Evolutionary conservation across 2,888 invertebrate genomes (phyloP).

Genomic region (Luperina nickerlii): DNA sequence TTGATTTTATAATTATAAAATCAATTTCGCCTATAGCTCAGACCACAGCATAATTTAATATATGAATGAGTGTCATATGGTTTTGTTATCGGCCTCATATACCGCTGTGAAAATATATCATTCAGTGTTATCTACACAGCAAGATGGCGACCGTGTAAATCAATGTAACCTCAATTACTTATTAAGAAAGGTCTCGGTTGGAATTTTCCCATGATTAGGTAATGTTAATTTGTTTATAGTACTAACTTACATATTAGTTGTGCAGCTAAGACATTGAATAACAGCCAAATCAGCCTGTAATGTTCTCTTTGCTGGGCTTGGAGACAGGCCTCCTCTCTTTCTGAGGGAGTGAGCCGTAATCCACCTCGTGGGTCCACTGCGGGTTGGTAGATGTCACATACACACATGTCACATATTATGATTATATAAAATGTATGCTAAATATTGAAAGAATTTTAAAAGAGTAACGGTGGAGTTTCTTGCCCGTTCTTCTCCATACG

Average conservation of each 20-base stretch:
- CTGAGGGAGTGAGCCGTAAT: background rate
- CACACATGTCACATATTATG: too few relatives aligned
- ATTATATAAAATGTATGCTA: too few relatives aligned
- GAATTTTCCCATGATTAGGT: slow-evolving; percentile 84
- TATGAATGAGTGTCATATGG: slow-evolving; percentile 77
- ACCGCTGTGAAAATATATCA: slow-evolving; percentile 82
- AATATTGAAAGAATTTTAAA: too few relatives aligned
- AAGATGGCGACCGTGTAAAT: slow-evolving; percentile 86
- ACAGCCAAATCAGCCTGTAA: background rate
- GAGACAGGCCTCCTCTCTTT: background rate
- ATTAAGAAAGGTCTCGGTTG: slow-evolving; percentile 86
- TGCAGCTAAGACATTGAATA: background rate
- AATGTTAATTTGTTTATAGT: slow-evolving; percentile 42
- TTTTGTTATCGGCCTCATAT: slow-evolving; percentile 75
- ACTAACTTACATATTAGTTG: background rate
- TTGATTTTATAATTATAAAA: background rate
- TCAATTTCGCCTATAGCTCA: slow-evolving; percentile 37
- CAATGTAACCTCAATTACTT: slow-evolving; percentile 89
- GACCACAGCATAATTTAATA: slow-evolving; percentile 56
- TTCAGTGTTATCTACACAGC: slow-evolving; percentile 80
- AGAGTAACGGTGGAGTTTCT: too few relatives aligned
- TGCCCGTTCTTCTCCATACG: too few relatives aligned
- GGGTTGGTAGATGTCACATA: background rate
- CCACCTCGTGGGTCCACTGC: background rate
- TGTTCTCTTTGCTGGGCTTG: background rate